phyloP scores from a whole-genome alignment of 2,888 invertebrate genomes.

The Dorcus parallelipipedus region DNA sequence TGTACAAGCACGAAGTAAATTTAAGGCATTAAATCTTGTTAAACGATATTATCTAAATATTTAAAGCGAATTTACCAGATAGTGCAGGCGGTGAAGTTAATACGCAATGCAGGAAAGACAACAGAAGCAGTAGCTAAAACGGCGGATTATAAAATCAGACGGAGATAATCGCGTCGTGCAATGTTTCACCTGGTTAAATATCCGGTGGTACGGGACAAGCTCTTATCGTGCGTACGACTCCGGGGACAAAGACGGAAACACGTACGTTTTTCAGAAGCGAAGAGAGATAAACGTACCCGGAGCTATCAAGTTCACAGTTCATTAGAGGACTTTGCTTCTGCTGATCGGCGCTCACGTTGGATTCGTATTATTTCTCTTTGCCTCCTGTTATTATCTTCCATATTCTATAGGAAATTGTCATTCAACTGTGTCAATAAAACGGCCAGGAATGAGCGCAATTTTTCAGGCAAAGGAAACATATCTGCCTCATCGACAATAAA shows the following conservation, averaged over 20 bases:
- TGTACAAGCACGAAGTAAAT: not conserved
- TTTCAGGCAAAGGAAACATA: constrained; percentile 5
- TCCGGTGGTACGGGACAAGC: constrained; percentile 9
- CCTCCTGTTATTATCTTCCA: constrained; percentile 27
- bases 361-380: constrained; percentile 30
- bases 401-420: constrained; percentile 28
- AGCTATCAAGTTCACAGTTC: constrained; percentile 46
- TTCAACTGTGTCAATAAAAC: constrained; percentile 20
- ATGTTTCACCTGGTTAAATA: constrained; percentile 12
- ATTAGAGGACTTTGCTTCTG: constrained; percentile 42
- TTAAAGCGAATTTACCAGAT: not conserved
- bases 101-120: not conserved
- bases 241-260: constrained; percentile 27
- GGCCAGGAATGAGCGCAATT: constrained; percentile 11
- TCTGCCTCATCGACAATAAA: not conserved
- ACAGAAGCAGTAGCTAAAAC: not conserved
- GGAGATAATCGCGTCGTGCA: constrained; percentile 7
- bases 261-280: constrained; percentile 13
- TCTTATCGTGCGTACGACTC: constrained; percentile 15
- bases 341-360: constrained; percentile 35
- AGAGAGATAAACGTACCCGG: constrained; percentile 12
- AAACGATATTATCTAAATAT: not conserved
- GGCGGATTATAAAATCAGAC: constrained; percentile 11
- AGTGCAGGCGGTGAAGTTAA: not conserved
- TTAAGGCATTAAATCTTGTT: not conserved